A percentile compares a stretch with the other conserved stretches of the same genome.
phyloP scores from a whole-genome alignment of 2,797 vertebrate genomes.

The Megaceryle alcyon region DNA sequence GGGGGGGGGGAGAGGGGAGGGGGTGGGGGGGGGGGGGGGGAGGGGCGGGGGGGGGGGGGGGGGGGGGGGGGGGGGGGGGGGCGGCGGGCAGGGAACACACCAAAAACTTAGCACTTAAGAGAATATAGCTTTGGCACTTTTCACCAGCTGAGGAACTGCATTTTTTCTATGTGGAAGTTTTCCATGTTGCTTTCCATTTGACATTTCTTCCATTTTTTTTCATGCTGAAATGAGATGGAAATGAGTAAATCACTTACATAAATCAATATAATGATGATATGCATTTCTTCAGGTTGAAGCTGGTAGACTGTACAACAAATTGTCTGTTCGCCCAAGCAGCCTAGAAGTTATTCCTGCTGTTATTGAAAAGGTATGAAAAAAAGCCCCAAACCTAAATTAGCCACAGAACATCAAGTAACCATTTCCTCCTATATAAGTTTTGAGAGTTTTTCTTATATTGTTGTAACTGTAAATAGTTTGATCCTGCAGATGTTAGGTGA shows the following conservation, averaged over 20 bases:
- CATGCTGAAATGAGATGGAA: background rate
- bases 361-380: slow-evolving; percentile 89
- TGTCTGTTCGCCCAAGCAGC: slow-evolving; percentile 89
- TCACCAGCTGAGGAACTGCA: background rate
- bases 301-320: slow-evolving; percentile 93
- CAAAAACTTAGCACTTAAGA: fast-evolving
- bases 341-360: slow-evolving; percentile 88
- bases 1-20: too few species aligned
- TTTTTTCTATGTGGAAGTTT: background rate
- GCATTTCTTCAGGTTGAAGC: slow-evolving; percentile 88
- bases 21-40: too few species aligned
- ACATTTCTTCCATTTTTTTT: background rate
- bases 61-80: too few species aligned
- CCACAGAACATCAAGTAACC: background rate
- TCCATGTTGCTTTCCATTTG: background rate
- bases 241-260: background rate
- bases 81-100: too few species aligned
- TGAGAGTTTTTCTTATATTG: background rate
- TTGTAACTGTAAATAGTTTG: background rate
- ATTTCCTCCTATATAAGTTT: background rate
- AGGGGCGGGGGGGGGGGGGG: too few species aligned
- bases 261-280: background rate
- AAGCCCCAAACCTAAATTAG: background rate
- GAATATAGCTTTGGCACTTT: background rate
- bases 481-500: background rate